Percentiles rank a stretch among this genome's conserved stretches.
Evolutionary conservation across 2,888 invertebrate genomes (phyloP).

Genomic region (Tortrix viridana): DNA sequence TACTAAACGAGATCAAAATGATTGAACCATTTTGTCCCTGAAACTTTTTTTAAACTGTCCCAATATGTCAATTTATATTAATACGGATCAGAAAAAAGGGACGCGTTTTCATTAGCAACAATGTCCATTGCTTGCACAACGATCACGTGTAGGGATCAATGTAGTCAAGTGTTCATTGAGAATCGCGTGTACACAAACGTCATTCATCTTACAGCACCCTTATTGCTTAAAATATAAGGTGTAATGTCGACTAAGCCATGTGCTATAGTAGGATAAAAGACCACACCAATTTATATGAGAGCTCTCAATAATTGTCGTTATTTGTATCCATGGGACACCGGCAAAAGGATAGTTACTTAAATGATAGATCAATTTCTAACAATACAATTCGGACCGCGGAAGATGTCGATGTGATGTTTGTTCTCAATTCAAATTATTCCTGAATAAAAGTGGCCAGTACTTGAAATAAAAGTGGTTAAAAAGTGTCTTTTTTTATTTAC

Average conservation of each 20-base stretch:
- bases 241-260: neutral
- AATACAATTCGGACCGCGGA: too few species aligned
- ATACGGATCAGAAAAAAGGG: constrained; percentile 26
- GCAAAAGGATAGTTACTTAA: constrained; percentile 4
- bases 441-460: too few species aligned
- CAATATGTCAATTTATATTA: constrained; percentile 5
- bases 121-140: constrained; percentile 27
- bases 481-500: too few species aligned
- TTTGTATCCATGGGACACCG: constrained; percentile 23
- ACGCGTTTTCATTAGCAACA: constrained; percentile 34
- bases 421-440: too few species aligned
- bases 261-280: neutral
- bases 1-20: too few species aligned
- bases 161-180: constrained; percentile 38
- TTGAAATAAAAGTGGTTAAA: too few species aligned
- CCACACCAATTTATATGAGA: constrained; percentile 20
- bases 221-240: neutral
- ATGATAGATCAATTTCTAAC: neutral
- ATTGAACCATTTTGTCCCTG: neutral
- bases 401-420: too few species aligned
- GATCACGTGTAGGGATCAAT: constrained; percentile 31
- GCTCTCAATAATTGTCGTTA: constrained; percentile 17
- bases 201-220: neutral
- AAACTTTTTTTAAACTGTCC: neutral
- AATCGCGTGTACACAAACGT: neutral